These are phyloP conservation scores for Pholis gunnellus DNA, from an alignment of 2,113 vertebrate genomes.

Conservation along the genomic window DNA sequence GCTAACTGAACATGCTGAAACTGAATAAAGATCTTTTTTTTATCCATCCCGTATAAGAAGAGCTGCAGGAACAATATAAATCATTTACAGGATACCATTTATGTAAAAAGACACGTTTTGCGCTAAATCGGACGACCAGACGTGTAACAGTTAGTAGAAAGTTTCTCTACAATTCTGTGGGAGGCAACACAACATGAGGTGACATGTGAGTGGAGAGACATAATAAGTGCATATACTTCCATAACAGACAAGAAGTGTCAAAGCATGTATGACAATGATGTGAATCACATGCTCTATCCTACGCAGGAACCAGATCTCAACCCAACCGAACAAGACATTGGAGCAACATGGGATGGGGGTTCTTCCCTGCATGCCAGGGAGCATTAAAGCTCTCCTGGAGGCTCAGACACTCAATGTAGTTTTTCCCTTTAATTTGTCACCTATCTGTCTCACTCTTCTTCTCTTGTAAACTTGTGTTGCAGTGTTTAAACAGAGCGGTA, in stretches of 20 bases:
- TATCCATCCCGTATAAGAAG: neutral
- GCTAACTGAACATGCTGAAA: neutral
- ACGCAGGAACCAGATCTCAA: neutral
- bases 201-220: neutral
- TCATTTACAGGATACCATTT: neutral
- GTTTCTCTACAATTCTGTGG: neutral
- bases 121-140: neutral
- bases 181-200: neutral
- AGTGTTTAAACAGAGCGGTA: neutral
- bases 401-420: neutral
- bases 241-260: neutral
- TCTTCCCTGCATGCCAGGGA: neutral
- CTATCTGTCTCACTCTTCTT: neutral
- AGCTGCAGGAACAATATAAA: neutral
- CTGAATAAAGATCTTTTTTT: neutral
- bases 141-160: neutral
- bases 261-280: neutral
- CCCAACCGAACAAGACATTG: neutral
- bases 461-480: neutral
- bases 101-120: neutral
- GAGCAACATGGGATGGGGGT: neutral
- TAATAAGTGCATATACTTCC: neutral
- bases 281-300: neutral
- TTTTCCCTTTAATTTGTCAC: neutral
- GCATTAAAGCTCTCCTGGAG: neutral